Evolutionary conservation across 2,888 invertebrate species (phyloP), one percentile per base, ranked within the genome.

Genomic region (Eupelmus urozonus): DNA sequence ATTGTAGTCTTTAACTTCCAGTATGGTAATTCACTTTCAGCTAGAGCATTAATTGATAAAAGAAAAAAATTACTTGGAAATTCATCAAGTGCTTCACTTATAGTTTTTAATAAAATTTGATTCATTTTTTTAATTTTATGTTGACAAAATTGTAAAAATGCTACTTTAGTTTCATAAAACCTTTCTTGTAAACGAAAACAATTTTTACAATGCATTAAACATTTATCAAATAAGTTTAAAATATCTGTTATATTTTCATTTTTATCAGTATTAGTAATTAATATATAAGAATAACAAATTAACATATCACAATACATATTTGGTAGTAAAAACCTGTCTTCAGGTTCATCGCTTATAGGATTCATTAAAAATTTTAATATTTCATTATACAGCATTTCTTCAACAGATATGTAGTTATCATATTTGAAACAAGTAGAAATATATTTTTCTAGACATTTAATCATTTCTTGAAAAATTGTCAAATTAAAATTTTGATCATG

Each of bases 21-120:
- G 90, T 91, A 92, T 0, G 92, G 91, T 86, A 90, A 45, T 90
- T 88, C 84, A 86, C 90, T 81, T 87, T 92, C 91, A 71, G 91
- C 87, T 76, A 90, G 90, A n/a, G 91, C 90, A 76, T 91, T 86
- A 20, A 91, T 87, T 42, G 92, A 91, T 29, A 93, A 86, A 9
- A 94, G 85, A 76, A 90, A 91, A 67, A 93, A 88, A 87, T 94
- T 94, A 78, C 92, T 91, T 0, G 93, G 93, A 86, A 91, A 93
- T 40, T 89, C 62, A 7, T 83, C 62, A 76, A 88, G 82, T 71
- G 85, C 85, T 66, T 79, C 77, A 25, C 82, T 76, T 23, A 88
- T n/a, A 59, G 80, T 81, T 27, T 82, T 69, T 72, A 81, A 83
- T 34, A 87, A 80, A 60, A 59, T 23, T 23, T 65, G 63, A 20